Evolutionary conservation across 1,140 invertebrate species (phyloP).

Genomic region (Drosophila subobscura): DNA sequence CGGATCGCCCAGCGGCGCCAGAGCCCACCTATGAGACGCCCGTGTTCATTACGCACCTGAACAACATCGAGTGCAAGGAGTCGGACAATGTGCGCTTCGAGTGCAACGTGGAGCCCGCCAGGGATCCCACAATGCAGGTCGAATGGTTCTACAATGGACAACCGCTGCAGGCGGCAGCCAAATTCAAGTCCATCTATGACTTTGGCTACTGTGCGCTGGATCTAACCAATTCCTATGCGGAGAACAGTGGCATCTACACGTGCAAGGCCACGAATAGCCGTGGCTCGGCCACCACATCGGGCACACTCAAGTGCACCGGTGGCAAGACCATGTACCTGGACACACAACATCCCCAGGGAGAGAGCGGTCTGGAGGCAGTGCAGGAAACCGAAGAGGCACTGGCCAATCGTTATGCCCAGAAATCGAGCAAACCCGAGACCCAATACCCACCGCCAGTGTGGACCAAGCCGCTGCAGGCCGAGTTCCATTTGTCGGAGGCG

Average conservation of each 20-base stretch:
- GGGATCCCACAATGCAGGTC: constrained; percentile 96
- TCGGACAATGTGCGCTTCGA: constrained; percentile 97
- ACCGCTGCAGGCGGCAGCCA: constrained; percentile 90
- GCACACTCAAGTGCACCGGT: constrained; percentile 91
- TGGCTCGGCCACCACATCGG: constrained; percentile 94
- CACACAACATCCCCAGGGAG: constrained; percentile 95
- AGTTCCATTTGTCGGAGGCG: constrained; percentile 94
- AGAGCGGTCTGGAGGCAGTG: constrained; percentile 92
- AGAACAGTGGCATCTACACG: constrained; percentile 95
- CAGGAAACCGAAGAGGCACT: constrained; percentile 92
- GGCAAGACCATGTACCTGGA: constrained; percentile 92
- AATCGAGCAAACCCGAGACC: constrained; percentile 88
- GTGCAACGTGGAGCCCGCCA: constrained; percentile 96
- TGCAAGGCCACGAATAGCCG: constrained; percentile 96
- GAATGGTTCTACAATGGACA: constrained; percentile 96
- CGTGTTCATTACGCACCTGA: constrained; percentile 95
- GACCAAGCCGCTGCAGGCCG: constrained; percentile 91
- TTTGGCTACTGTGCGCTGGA: constrained; percentile 95
- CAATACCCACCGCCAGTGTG: constrained; percentile 94
- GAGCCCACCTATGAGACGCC: constrained; percentile 93
- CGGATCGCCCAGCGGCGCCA: constrained; percentile 86
- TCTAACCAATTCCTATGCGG: constrained; percentile 91
- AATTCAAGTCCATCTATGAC: constrained; percentile 93
- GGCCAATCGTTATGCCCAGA: constrained; percentile 88
- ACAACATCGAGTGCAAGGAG: constrained; percentile 95